Evolutionary conservation across 2,888 invertebrate species (phyloP).

Genomic region (Callyntrura sp.): DNA sequence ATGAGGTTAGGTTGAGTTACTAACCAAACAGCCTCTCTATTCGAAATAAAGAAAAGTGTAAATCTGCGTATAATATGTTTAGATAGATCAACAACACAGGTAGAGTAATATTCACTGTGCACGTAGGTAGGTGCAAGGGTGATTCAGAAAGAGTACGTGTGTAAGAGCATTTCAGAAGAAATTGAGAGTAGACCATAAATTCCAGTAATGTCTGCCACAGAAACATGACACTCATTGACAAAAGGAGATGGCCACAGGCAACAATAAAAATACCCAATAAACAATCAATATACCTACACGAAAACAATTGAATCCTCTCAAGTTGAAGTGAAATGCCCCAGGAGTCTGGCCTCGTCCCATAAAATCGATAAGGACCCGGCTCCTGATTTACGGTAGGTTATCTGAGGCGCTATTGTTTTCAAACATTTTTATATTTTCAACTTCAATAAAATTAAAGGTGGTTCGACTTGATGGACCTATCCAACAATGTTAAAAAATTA

Average conservation of each 20-base stretch:
- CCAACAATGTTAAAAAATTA: neutral
- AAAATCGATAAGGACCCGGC: constrained; percentile 63
- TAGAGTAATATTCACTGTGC: too few relatives aligned
- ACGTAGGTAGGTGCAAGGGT: neutral
- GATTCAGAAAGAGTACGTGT: neutral
- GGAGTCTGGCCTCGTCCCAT: constrained; percentile 32
- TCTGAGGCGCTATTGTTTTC: constrained; percentile 29
- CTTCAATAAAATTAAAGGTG: constrained; percentile 3
- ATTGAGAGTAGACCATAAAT: neutral
- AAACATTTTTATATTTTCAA: neutral
- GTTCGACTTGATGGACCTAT: neutral
- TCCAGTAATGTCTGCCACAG: neutral
- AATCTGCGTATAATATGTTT: neutral
- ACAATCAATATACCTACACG: constrained; percentile 25
- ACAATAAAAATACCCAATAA: constrained; percentile 51
- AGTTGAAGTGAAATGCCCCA: constrained; percentile 36
- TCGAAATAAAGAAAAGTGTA: neutral
- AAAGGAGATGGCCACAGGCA: neutral
- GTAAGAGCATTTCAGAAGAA: neutral
- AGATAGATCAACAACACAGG: neutral
- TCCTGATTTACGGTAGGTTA: neutral
- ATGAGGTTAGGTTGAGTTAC: neutral
- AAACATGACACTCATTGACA: constrained; percentile 41
- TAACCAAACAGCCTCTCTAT: neutral
- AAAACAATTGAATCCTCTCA: neutral